These are phyloP conservation scores for Sanderia malayensis DNA, from an alignment of 30 jellyfish, hydroid and myxozoan species.

Conservation along the genomic window DNA sequence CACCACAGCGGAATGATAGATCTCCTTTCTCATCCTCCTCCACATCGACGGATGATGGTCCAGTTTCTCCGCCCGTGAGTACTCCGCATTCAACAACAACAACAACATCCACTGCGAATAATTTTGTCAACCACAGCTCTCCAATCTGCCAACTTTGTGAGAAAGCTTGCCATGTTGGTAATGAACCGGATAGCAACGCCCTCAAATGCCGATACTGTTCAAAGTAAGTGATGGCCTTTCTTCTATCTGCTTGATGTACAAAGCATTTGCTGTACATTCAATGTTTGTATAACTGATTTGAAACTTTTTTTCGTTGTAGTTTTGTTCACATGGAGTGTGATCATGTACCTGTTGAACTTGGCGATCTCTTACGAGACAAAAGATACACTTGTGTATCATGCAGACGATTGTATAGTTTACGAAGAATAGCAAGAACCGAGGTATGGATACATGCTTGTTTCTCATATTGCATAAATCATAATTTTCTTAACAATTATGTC, in stretches of 20 bases:
- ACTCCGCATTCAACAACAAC: constrained; percentile 12
- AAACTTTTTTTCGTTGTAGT: constrained; percentile 16
- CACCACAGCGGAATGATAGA: constrained; percentile 5
- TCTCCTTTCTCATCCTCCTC: constrained; percentile 20
- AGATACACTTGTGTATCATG: constrained; percentile 76
- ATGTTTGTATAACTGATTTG: too few relatives aligned
- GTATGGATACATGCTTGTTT: too few relatives aligned
- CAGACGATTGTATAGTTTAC: constrained; percentile 57
- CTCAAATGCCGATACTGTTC: constrained; percentile 52
- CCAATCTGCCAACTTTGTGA: constrained; percentile 37
- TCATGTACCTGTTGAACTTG: constrained; percentile 78
- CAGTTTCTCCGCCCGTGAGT: constrained; percentile 30
- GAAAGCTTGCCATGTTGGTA: constrained; percentile 9
- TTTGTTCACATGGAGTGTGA: constrained; percentile 77
- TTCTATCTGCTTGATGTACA: background rate
- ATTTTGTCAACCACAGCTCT: background rate
- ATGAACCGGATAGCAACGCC: constrained; percentile 1
- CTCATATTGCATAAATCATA: too few relatives aligned
- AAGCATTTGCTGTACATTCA: background rate
- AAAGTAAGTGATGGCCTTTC: constrained; percentile 14
- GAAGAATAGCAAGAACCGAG: constrained; percentile 61
- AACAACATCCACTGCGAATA: too few relatives aligned
- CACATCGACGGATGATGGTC: constrained; percentile 20
- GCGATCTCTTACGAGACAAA: constrained; percentile 62
- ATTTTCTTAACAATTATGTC: too few relatives aligned